phyloP scores from a whole-genome alignment of 2,797 vertebrate genomes.

The Pipistrellus pipistrellus region DNA sequence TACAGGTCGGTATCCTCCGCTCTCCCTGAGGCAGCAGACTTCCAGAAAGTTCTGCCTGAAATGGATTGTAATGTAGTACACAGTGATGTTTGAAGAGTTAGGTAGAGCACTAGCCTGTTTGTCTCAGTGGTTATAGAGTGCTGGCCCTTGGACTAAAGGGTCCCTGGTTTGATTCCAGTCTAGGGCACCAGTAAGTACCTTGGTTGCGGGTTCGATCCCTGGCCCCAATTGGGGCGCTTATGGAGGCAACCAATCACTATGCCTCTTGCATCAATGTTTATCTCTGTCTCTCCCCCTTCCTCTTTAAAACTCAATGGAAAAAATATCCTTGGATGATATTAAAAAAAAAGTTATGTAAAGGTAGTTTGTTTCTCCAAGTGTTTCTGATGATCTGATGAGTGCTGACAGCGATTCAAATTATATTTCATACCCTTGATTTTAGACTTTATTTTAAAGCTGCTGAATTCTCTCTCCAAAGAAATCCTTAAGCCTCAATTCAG shows the following conservation, averaged over 20 bases:
- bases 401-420: too few relatives aligned
- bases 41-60: neutral
- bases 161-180: neutral
- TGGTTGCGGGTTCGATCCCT: too few relatives aligned
- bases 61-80: neutral
- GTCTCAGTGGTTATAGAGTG: too few relatives aligned
- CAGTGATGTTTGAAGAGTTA: neutral
- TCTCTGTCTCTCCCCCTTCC: too few relatives aligned
- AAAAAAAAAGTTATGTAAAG: neutral
- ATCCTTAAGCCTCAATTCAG: neutral
- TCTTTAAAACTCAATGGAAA: too few relatives aligned
- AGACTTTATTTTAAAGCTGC: neutral
- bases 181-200: too few relatives aligned
- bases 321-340: too few relatives aligned
- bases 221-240: too few relatives aligned
- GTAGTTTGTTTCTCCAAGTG: neutral
- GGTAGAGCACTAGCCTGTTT: neutral
- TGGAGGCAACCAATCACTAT: too few relatives aligned
- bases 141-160: neutral
- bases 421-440: neutral
- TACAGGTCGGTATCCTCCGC: constrained; percentile 91
- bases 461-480: neutral
- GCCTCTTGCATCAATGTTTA: too few relatives aligned
- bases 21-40: neutral
- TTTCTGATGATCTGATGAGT: neutral